Percentiles rank a stretch among this genome's conserved stretches.
Evolutionary conservation across 1,140 invertebrate species (phyloP).

Genomic region (Cotesia vestalis): DNA sequence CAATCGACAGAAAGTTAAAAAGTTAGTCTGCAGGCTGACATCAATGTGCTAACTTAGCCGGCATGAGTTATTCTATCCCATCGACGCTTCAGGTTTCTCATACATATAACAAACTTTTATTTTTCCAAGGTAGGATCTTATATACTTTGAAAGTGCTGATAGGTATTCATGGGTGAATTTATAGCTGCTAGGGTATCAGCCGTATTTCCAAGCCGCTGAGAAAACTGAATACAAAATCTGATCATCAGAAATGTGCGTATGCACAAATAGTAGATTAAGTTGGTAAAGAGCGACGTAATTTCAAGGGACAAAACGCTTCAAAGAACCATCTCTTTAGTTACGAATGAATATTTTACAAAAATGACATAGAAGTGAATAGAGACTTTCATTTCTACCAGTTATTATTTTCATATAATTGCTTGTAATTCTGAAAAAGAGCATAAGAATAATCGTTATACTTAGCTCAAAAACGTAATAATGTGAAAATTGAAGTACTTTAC

Average conservation of each 20-base stretch:
- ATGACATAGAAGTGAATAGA: too few species aligned
- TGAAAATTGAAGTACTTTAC: too few species aligned
- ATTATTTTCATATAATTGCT: too few species aligned
- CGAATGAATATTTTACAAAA: too few species aligned
- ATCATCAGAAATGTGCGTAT: slow-evolving; percentile 91
- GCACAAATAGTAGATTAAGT: slow-evolving; percentile 93
- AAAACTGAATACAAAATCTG: slow-evolving; percentile 81
- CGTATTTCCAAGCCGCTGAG: slow-evolving; percentile 78
- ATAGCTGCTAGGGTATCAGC: slow-evolving; percentile 91
- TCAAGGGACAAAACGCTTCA: slow-evolving; percentile 17
- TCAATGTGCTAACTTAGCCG: slow-evolving; percentile 68
- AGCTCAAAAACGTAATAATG: too few species aligned
- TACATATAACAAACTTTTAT: neutral
- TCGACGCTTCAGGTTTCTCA: slow-evolving; percentile 16
- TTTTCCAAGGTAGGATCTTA: slow-evolving; percentile 41
- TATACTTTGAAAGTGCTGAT: slow-evolving; percentile 20
- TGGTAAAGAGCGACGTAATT: slow-evolving; percentile 90
- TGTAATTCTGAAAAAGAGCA: too few species aligned
- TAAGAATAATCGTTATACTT: too few species aligned
- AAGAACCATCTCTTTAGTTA: too few species aligned
- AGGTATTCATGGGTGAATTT: slow-evolving; percentile 94
- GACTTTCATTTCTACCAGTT: too few species aligned
- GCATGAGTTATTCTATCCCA: slow-evolving; percentile 57
- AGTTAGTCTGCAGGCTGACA: slow-evolving; percentile 37
- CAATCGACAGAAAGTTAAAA: slow-evolving; percentile 40